phyloP scores from a whole-genome alignment of 2,113 vertebrate genomes.

The Chloebia gouldiae region DNA sequence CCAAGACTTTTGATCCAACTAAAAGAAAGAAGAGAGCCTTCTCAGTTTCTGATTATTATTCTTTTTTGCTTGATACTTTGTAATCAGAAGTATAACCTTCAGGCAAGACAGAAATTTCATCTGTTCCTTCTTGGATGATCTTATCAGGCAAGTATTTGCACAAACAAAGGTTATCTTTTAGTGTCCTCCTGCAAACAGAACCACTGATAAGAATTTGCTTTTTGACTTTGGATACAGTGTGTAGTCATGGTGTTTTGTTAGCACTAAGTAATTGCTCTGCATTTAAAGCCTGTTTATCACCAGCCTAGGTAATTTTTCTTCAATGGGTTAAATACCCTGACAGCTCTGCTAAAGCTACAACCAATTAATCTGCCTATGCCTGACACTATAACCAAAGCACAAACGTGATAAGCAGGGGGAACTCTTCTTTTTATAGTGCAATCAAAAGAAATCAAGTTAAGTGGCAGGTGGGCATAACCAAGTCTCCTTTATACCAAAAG shows the following conservation, averaged over 20 bases:
- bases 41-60: background rate
- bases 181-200: conserved; percentile 47
- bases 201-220: conserved; percentile 36
- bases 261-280: conserved; percentile 59
- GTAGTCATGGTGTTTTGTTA: conserved; percentile 65
- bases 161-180: conserved; percentile 66
- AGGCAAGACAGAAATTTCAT: conserved; percentile 43
- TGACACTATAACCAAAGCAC: conserved; percentile 61
- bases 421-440: conserved; percentile 3
- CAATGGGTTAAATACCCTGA: conserved; percentile 48
- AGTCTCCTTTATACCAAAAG: conserved; percentile 9
- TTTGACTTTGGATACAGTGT: conserved; percentile 48
- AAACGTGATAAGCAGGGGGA: conserved; percentile 43
- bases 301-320: conserved; percentile 51
- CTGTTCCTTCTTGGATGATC: conserved; percentile 2
- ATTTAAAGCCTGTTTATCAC: conserved; percentile 59
- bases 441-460: conserved; percentile 22
- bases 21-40: background rate
- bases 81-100: background rate
- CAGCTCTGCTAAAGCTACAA: conserved; percentile 37
- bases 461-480: conserved; percentile 15
- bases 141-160: conserved; percentile 62
- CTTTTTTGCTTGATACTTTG: background rate
- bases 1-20: background rate
- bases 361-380: conserved; percentile 49